These are phyloP conservation scores for Hydrozoanthus gracilis DNA, from an alignment of 92 coral and sea anemone species.

Conservation along the genomic window DNA sequence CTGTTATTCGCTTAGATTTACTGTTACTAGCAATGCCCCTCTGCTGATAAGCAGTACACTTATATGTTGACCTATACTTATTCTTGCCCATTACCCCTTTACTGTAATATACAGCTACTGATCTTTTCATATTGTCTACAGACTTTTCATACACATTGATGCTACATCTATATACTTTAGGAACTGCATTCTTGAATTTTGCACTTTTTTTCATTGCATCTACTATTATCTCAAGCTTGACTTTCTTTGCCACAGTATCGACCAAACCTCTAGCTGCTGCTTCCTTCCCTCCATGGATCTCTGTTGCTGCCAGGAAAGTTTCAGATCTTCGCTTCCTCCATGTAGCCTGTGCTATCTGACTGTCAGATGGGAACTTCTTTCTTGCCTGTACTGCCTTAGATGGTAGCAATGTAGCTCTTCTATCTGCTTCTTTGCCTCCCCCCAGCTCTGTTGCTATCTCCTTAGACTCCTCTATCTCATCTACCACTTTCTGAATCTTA, in stretches of 20 bases:
- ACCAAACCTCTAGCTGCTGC: not conserved
- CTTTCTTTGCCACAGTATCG: not conserved
- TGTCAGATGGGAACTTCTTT: slow-evolving; percentile 1
- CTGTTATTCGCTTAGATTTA: slow-evolving; percentile 35
- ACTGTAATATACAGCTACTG: slow-evolving; percentile 33
- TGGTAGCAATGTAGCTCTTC: not conserved
- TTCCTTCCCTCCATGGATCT: slow-evolving; percentile 27
- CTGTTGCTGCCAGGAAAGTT: slow-evolving; percentile 29
- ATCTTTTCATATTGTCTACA: slow-evolving; percentile 24
- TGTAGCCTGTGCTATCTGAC: not conserved
- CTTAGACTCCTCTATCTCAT: not conserved
- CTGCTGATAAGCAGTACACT: not conserved
- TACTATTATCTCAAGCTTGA: not conserved
- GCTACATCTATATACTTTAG: slow-evolving; percentile 25
- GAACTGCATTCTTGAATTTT: slow-evolving; percentile 21
- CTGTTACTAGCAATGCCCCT: not conserved
- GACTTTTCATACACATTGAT: slow-evolving; percentile 12
- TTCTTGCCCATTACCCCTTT: slow-evolving; percentile 31
- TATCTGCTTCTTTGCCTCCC: slow-evolving; percentile 9
- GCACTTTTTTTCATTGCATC: not conserved
- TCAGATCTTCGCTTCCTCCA: slow-evolving; percentile 33
- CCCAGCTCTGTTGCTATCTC: slow-evolving; percentile 5
- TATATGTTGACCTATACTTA: slow-evolving; percentile 27
- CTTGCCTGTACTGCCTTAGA: not conserved
- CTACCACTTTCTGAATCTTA: no score